phyloP scores from a whole-genome alignment of 1,140 invertebrate genomes.

The Bathynomus jamesi region DNA sequence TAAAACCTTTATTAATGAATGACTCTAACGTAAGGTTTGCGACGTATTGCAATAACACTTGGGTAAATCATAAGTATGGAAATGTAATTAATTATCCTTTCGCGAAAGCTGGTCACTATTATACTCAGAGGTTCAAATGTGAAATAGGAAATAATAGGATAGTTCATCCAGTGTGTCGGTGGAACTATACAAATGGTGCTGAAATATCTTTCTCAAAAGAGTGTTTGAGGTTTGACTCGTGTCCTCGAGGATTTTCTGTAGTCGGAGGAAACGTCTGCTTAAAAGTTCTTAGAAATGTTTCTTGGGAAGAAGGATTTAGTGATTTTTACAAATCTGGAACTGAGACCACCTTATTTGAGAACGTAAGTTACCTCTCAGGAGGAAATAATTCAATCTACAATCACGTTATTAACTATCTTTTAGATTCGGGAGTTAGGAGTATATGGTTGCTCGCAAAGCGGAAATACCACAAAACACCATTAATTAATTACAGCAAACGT shows the following conservation, averaged over 20 bases:
- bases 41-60: constrained; percentile 5
- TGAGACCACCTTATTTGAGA: constrained; percentile 15
- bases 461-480: too few relatives aligned
- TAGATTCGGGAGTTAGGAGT: too few relatives aligned
- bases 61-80: background rate
- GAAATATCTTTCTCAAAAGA: constrained; percentile 4
- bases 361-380: too few relatives aligned
- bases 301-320: constrained; percentile 16
- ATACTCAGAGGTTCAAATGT: constrained; percentile 14
- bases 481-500: too few relatives aligned
- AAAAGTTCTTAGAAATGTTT: background rate
- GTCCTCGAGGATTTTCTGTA: constrained; percentile 16
- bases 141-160: constrained; percentile 3
- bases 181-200: constrained; percentile 27
- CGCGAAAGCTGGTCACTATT: constrained; percentile 3
- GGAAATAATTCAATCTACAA: too few relatives aligned
- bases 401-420: too few relatives aligned
- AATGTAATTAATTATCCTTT: constrained; percentile 17
- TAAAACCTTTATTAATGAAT: background rate
- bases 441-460: too few relatives aligned
- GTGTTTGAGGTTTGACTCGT: constrained; percentile 21
- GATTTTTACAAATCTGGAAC: background rate
- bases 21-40: constrained; percentile 4
- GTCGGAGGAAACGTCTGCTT: constrained; percentile 16
- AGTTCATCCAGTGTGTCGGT: constrained; percentile 13